Evolutionary conservation across 2,113 vertebrate genomes (phyloP).

Genomic region (Falco punctatus): DNA sequence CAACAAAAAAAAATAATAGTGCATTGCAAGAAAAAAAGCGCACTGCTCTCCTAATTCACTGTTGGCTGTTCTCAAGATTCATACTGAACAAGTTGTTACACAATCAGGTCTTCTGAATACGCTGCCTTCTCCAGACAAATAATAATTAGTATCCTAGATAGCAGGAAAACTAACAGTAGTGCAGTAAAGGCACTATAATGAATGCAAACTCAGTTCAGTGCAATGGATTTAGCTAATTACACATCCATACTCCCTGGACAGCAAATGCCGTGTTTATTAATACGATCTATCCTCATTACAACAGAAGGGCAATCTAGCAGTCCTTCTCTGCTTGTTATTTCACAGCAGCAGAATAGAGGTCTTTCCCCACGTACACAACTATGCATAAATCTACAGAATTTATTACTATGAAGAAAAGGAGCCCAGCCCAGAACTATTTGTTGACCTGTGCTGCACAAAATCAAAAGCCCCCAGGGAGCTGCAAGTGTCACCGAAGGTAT

Average conservation of each 20-base stretch:
- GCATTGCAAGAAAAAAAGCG: background rate
- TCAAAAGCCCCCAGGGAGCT: background rate
- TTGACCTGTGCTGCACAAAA: background rate
- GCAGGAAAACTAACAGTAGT: background rate
- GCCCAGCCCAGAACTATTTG: background rate
- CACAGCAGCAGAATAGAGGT: rapidly evolving
- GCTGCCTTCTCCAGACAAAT: background rate
- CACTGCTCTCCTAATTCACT: background rate
- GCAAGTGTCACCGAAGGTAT: background rate
- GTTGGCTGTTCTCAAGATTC: background rate
- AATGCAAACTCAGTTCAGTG: background rate
- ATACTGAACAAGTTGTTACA: background rate
- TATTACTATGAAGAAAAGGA: background rate
- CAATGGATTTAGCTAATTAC: background rate
- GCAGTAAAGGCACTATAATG: background rate
- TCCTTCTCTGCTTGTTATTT: background rate
- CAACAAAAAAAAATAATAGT: background rate
- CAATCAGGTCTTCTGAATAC: background rate
- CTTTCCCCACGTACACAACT: background rate
- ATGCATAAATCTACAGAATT: background rate
- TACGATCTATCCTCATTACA: background rate
- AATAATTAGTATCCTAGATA: background rate
- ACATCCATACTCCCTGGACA: background rate
- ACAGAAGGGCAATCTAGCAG: background rate
- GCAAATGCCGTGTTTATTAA: background rate